Evolutionary conservation across 2,797 vertebrate species (phyloP).

Genomic region (Oryzias dopingdopingensis): DNA sequence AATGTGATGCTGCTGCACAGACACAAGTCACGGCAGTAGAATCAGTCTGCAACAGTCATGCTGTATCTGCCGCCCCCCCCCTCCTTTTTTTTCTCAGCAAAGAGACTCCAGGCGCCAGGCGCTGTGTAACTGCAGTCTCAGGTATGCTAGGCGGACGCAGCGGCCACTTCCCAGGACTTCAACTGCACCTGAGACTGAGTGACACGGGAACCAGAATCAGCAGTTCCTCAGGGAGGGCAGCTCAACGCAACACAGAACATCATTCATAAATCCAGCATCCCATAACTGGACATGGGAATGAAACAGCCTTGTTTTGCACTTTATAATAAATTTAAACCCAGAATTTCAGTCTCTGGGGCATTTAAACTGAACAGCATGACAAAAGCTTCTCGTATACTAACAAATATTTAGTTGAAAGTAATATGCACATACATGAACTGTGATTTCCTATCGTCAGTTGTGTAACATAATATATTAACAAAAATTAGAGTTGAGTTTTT

Average conservation of each 20-base stretch:
- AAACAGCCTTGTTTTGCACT: constrained; percentile 16
- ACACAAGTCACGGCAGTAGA: constrained; percentile 70
- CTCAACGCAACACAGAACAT: constrained; percentile 31
- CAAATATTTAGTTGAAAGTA: neutral
- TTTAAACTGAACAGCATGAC: constrained; percentile 8
- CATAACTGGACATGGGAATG: constrained; percentile 22
- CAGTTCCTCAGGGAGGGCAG: constrained; percentile 38
- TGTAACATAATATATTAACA: too few relatives aligned
- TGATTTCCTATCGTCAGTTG: too few relatives aligned
- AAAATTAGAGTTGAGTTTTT: too few relatives aligned
- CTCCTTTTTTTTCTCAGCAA: constrained; percentile 50
- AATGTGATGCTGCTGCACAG: constrained; percentile 69
- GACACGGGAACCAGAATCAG: constrained; percentile 40
- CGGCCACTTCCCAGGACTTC: constrained; percentile 79
- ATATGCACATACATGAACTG: neutral
- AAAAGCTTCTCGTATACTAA: neutral
- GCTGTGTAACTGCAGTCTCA: constrained; percentile 87
- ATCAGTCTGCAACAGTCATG: constrained; percentile 74
- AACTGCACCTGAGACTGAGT: constrained; percentile 65
- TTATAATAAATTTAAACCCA: constrained; percentile 31
- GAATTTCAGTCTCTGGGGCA: constrained; percentile 17
- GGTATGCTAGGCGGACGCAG: constrained; percentile 83
- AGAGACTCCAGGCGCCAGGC: constrained; percentile 89
- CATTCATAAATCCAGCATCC: constrained; percentile 43
- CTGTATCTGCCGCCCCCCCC: constrained; percentile 60